Percentiles rank a stretch among this genome's conserved stretches.
Evolutionary conservation across 2,888 invertebrate species (phyloP).

Genomic region (Empis stercorea): DNA sequence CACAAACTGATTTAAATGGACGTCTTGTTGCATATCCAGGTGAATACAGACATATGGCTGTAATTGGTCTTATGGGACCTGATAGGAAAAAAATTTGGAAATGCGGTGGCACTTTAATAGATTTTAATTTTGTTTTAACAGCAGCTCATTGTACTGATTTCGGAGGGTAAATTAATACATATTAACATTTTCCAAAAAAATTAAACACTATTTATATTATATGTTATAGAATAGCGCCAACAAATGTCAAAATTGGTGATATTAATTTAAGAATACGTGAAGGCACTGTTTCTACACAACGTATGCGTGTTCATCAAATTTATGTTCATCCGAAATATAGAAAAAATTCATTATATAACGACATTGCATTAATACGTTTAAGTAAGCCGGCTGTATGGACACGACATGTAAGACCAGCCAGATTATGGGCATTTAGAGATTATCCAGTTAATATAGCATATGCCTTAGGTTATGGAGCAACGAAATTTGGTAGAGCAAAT

Average conservation of each 20-base stretch:
- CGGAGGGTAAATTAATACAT: conserved; percentile 3
- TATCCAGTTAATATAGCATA: conserved; percentile 30
- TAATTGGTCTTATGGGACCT: neutral
- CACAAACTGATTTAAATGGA: conserved; percentile 9
- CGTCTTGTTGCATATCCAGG: conserved; percentile 7
- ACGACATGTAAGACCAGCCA: conserved; percentile 37
- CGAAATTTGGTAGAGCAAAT: conserved; percentile 21
- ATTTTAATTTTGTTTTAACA: conserved; percentile 5
- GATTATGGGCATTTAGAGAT: conserved; percentile 33
- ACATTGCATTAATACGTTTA: conserved; percentile 48
- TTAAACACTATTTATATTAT: too few relatives aligned
- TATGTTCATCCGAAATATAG: conserved; percentile 35
- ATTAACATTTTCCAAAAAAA: too few relatives aligned
- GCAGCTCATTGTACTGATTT: conserved; percentile 6
- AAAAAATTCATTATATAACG: conserved; percentile 41
- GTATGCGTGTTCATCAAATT: conserved; percentile 27
- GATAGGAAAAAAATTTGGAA: neutral
- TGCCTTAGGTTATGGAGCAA: conserved; percentile 45
- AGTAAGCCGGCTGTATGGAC: neutral
- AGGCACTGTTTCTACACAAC: conserved; percentile 30
- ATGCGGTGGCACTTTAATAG: conserved; percentile 6
- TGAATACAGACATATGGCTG: conserved; percentile 12
- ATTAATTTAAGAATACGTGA: conserved; percentile 32
- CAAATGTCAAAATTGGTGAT: conserved; percentile 38
- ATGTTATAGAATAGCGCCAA: conserved; percentile 22